Conservation (phyloP, 2,888 invertebrate species). For the Myathropa florea region DNA sequence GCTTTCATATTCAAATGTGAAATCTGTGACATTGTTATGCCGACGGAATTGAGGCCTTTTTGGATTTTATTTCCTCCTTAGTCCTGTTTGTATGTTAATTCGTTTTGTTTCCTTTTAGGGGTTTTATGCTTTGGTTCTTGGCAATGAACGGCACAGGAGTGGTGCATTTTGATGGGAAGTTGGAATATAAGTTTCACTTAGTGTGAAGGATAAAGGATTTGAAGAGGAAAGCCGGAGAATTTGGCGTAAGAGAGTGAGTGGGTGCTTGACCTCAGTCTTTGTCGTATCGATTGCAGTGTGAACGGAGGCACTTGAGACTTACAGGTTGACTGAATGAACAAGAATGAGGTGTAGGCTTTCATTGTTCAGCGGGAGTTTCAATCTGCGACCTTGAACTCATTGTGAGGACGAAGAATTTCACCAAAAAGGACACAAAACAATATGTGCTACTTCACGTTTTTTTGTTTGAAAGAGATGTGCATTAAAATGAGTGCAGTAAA, state of each 20-base stretch:
- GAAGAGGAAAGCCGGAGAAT: no score
- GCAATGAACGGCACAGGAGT: not conserved
- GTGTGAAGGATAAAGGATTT: not conserved
- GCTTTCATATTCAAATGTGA: constrained; percentile 45
- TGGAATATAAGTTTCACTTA: not conserved
- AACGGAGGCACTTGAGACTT: not conserved
- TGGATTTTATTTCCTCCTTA: not conserved
- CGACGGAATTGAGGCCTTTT: not conserved
- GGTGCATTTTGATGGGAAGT: not conserved
- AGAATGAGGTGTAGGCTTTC: no score
- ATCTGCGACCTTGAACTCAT: no score
- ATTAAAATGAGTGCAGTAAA: no score
- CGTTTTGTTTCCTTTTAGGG: not conserved
- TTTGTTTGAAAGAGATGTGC: no score
- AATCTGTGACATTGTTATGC: constrained; percentile 40
- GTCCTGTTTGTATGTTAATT: not conserved
- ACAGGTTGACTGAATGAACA: not conserved
- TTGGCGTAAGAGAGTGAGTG: no score
- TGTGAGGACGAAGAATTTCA: no score
- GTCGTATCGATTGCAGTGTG: no score
- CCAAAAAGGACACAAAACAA: no score
- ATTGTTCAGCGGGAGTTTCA: no score
- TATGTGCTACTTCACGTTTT: no score
- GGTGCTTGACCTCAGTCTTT: no score
- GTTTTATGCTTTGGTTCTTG: not conserved